Evolutionary conservation across 1,140 invertebrate genomes (phyloP).

Genomic region (Thaumatotibia leucotreta): DNA sequence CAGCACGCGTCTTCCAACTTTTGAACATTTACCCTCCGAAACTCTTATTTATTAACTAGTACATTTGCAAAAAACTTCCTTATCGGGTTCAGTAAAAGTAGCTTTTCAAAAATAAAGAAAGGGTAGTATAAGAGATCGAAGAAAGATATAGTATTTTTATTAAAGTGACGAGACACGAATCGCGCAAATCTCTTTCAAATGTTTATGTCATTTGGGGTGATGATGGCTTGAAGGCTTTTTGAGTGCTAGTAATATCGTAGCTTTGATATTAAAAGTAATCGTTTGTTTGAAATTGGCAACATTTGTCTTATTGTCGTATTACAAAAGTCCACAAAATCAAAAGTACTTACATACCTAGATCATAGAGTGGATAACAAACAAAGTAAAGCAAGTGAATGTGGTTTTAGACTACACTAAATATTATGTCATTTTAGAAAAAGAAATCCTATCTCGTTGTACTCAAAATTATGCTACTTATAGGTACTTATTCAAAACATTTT

Average conservation of each 20-base stretch:
- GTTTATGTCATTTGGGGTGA: slow-evolving; percentile 6
- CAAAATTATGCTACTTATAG: too few species aligned
- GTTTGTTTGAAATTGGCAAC: not conserved
- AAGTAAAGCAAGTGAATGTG: too few species aligned
- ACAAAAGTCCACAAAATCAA: too few species aligned
- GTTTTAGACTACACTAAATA: too few species aligned
- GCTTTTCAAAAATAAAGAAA: not conserved
- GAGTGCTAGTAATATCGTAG: not conserved
- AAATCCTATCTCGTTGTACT: too few species aligned
- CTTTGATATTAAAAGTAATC: not conserved
- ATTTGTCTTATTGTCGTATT: not conserved
- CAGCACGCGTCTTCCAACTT: slow-evolving; percentile 1
- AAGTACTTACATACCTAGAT: too few species aligned
- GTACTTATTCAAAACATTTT: too few species aligned
- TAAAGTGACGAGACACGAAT: slow-evolving; percentile 7
- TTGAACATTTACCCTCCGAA: not conserved
- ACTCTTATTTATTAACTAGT: not conserved
- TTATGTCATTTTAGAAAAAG: too few species aligned
- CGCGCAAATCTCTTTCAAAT: slow-evolving; percentile 11
- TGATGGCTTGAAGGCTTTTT: not conserved
- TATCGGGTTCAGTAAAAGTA: not conserved
- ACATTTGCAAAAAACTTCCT: not conserved
- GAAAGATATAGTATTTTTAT: not conserved
- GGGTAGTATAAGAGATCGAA: not conserved
- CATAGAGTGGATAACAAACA: too few species aligned